Percentiles rank a stretch among this genome's conserved stretches.
Evolutionary conservation across 92 coral and sea anemone species (phyloP).

Genomic region (Parazoanthus darwini): DNA sequence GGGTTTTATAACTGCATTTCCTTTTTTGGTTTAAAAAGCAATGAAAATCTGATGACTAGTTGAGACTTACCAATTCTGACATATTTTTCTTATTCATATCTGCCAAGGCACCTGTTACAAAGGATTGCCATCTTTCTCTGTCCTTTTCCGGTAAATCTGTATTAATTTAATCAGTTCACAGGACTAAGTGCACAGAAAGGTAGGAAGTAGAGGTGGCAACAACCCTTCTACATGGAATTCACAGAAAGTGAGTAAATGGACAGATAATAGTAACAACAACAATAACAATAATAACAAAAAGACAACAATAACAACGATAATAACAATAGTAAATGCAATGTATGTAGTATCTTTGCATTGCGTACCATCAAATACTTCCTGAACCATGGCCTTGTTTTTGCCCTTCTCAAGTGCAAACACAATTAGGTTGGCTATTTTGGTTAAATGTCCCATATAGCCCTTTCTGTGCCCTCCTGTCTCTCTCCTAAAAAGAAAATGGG

Average conservation of each 20-base stretch:
- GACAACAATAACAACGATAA: too few species aligned
- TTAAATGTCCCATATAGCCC: constrained; percentile 98
- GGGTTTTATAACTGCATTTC: background rate
- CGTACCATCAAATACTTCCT: constrained; percentile 82
- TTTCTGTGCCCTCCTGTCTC: constrained; percentile 69
- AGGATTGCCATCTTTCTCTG: constrained; percentile 89
- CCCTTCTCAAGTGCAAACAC: constrained; percentile 78
- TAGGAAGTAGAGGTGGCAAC: background rate
- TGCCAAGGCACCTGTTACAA: constrained; percentile 90
- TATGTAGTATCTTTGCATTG: background rate
- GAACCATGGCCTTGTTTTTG: constrained; percentile 82
- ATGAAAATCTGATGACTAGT: background rate
- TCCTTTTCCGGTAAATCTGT: constrained; percentile 88
- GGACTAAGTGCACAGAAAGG: too few species aligned
- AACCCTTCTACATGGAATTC: too few species aligned
- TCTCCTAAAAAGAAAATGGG: constrained; percentile 42
- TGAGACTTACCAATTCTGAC: constrained; percentile 83
- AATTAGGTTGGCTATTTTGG: constrained; percentile 90
- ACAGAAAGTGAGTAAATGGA: background rate
- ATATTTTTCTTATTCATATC: constrained; percentile 92
- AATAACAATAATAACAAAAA: too few species aligned
- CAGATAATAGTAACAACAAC: too few species aligned
- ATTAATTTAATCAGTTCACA: background rate
- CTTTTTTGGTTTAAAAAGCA: background rate
- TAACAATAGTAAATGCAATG: too few species aligned